Base-by-base conservation (phyloP, 2,113 vertebrate genomes). In the Notechis scutatus region DNA sequence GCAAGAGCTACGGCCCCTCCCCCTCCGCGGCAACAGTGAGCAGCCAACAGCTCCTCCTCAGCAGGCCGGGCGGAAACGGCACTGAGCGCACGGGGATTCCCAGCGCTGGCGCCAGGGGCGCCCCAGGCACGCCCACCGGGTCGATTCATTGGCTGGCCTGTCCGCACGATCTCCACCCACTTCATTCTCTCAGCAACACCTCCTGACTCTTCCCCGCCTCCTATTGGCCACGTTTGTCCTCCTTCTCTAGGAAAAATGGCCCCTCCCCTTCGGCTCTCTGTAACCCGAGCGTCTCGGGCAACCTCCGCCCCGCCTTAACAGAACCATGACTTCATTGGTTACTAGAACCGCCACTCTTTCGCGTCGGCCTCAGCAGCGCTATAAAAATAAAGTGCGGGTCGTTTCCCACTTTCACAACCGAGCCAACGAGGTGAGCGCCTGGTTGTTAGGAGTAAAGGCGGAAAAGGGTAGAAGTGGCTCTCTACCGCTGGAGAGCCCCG, bases 11-110 rank as follows among this genome's bases (percentile, higher is more conserved):
- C 97, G 97, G 97, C 98, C 98, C 98, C 98, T 98, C 98, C 98
- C 98, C 98, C 98, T 85, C 91, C n/a, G 81, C 94, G 85, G 94
- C 92, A 42, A 88, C 50, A 81, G 94, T 91, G 45, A 93, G 42
- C 74, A 10, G 74, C 88, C 92, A 86, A 54, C 88, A 59, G 89
- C 94, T 87, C 96, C 95, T 98, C 98, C 97, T 98, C 97, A 96
- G 96, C 99, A 98, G 98, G 98, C 98, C 98, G 97, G 98, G 98
- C 98, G 98, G 98, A 99, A 98, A 98, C 98, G 98, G 98, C 98
- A 98, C 98, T 98, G 98, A 97, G 97, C 95, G 97, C 97, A 98
- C 98, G 98, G 99, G 99, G 98, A 98, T 98, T 98, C 98, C 98
- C 97, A 89, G 96, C 95, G 97, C 96, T 97, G 97, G 96, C 96